Conservation (phyloP, 2,888 invertebrate genomes). For the Oscheius sp. region DNA sequence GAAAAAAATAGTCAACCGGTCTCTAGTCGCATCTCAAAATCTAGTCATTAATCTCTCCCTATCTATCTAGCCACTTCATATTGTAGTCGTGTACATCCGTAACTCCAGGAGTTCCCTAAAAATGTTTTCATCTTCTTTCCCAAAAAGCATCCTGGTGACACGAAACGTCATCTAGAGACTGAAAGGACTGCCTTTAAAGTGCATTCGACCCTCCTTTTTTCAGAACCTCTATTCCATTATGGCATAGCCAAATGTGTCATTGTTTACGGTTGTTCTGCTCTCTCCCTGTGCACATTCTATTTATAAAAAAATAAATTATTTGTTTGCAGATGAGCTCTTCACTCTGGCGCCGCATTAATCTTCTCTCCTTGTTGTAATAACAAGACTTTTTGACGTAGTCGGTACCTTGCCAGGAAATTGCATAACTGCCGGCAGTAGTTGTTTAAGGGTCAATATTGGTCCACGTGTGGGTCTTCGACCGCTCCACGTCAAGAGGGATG, state of each 20-base stretch:
- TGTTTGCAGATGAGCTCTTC: not conserved
- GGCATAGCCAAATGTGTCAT: not conserved
- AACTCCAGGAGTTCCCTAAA: too few species aligned
- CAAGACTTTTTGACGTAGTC: too few species aligned
- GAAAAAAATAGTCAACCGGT: not conserved
- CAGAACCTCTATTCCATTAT: too few species aligned
- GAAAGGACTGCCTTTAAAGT: not conserved
- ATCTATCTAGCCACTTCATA: too few species aligned
- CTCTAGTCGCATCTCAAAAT: not conserved
- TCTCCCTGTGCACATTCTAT: not conserved
- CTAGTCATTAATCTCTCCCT: constrained; percentile 1
- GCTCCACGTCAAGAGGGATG: not conserved
- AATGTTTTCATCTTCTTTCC: too few species aligned
- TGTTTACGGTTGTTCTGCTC: constrained; percentile 1
- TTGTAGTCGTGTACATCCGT: too few species aligned
- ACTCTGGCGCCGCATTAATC: not conserved
- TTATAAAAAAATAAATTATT: constrained; percentile 15
- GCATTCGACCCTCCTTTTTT: not conserved
- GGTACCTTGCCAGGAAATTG: too few species aligned
- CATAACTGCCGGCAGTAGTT: not conserved
- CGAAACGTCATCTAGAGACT: too few species aligned
- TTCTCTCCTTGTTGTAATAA: not conserved
- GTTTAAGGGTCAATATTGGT: constrained; percentile 6
- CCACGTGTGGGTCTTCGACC: not conserved
- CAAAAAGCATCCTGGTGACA: too few species aligned